Conservation (phyloP, 2,888 invertebrate species). For the Cantharis flavilabris region DNA sequence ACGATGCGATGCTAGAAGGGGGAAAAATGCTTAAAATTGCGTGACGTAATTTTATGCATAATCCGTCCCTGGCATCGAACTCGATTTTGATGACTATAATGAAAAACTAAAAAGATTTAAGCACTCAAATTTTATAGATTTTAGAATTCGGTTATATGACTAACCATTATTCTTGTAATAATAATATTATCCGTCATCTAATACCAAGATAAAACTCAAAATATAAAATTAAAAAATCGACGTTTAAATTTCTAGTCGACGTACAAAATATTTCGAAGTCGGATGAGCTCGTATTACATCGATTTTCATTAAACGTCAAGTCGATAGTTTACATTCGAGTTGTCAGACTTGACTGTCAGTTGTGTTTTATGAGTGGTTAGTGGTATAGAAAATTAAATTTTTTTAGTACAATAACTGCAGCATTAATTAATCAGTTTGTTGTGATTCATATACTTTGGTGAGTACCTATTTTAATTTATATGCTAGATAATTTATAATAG, state of each 20-base stretch:
- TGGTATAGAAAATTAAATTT: not conserved
- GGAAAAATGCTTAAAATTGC: no score
- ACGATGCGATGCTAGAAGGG: no score
- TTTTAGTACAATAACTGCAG: not conserved
- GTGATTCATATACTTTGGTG: not conserved
- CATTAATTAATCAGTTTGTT: not conserved
- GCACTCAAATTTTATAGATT: no score
- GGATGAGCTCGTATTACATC: not conserved
- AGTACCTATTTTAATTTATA: not conserved
- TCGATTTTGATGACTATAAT: no score
- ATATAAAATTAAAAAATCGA: not conserved
- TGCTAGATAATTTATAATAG: not conserved
- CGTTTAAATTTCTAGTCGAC: not conserved
- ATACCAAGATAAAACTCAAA: no score
- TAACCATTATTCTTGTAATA: no score
- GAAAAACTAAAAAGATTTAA: no score
- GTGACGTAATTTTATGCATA: no score
- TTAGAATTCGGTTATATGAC: no score
- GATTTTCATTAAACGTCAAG: not conserved
- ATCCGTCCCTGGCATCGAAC: no score
- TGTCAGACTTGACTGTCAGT: not conserved
- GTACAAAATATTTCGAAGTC: not conserved
- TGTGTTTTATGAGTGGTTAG: not conserved
- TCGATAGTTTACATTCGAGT: not conserved
- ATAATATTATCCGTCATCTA: no score